phyloP scores from a whole-genome alignment of 35 echinoderm and acorn worm genomes.

The Ophioderma brevispina region DNA sequence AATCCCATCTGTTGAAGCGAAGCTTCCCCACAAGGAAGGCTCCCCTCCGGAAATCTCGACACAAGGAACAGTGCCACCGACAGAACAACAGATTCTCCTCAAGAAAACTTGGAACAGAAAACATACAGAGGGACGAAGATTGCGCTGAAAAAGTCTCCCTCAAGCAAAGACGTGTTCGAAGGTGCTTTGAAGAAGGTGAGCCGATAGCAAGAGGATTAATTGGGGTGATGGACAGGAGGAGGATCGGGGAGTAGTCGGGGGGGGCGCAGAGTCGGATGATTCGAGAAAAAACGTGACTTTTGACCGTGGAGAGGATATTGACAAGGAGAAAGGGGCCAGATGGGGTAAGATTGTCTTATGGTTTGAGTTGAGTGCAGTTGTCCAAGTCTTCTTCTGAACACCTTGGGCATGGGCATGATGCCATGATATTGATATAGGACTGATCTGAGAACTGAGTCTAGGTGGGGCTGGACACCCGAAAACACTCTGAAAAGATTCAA shows the following conservation, averaged over 20 bases:
- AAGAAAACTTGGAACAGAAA: too few species aligned
- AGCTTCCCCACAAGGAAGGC: neutral
- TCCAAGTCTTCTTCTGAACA: too few species aligned
- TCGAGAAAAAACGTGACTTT: neutral
- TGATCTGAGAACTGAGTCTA: too few species aligned
- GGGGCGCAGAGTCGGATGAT: neutral
- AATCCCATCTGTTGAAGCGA: neutral
- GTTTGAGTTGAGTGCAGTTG: too few species aligned
- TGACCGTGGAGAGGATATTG: neutral
- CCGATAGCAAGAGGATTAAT: neutral
- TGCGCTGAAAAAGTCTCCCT: too few species aligned
- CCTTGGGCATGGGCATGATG: too few species aligned
- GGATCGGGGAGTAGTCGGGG: neutral
- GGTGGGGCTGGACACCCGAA: too few species aligned
- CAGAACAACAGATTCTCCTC: neutral
- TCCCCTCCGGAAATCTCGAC: neutral
- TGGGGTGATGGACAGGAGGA: neutral
- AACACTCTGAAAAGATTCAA: too few species aligned
- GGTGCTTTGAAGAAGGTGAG: neutral
- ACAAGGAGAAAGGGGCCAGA: constrained; percentile 3
- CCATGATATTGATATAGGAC: too few species aligned
- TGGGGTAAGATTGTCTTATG: constrained; percentile 1
- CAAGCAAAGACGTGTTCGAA: neutral
- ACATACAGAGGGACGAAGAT: too few species aligned
- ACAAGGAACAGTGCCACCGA: neutral